These are phyloP conservation scores for Himalopsyche kuldschensis DNA, from an alignment of 2,888 invertebrate species.

Conservation along the genomic window DNA sequence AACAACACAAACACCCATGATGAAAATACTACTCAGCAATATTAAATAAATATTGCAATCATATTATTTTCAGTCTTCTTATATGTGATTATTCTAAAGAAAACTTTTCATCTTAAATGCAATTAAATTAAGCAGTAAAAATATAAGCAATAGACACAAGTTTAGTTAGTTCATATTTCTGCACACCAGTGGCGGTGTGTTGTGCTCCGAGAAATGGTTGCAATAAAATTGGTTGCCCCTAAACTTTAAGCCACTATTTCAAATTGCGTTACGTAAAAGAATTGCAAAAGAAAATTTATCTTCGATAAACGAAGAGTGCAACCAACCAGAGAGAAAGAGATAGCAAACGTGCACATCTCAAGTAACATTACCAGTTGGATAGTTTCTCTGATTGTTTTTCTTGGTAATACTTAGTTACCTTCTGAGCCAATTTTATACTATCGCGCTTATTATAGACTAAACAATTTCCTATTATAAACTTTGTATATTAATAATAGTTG, in stretches of 20 bases:
- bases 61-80: too few species aligned
- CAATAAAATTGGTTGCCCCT: background rate
- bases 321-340: background rate
- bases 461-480: too few species aligned
- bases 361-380: background rate
- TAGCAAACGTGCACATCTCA: background rate
- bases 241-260: background rate
- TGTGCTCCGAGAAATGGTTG: background rate
- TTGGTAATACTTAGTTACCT: background rate
- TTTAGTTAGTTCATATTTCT: background rate
- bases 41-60: too few species aligned
- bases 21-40: too few species aligned
- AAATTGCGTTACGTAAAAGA: background rate
- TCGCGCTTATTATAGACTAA: too few species aligned
- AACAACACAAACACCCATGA: too few species aligned
- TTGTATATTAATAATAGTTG: too few species aligned
- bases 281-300: background rate
- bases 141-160: too few species aligned
- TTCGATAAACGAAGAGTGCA: background rate
- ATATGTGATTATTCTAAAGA: too few species aligned
- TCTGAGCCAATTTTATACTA: too few species aligned
- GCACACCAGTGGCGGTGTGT: background rate
- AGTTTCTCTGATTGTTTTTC: background rate
- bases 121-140: too few species aligned
- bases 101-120: too few species aligned